phyloP scores from a whole-genome alignment of 2,888 invertebrate species.

The Zygaena filipendulae region DNA sequence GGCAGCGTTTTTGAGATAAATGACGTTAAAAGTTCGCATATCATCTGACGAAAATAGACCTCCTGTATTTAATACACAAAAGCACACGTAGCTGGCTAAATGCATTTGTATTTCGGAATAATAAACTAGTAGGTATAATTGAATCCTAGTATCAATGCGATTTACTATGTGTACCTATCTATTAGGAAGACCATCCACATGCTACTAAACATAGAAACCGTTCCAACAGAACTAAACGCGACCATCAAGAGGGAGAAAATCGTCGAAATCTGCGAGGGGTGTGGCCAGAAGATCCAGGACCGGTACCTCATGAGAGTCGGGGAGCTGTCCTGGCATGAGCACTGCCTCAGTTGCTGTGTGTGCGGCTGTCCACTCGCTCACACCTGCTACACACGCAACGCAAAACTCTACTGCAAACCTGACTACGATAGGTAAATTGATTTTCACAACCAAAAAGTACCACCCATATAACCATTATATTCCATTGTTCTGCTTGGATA shows the following conservation, averaged over 20 bases:
- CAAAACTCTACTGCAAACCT: slow-evolving; percentile 95
- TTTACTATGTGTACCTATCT: too few relatives aligned
- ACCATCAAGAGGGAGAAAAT: slow-evolving; percentile 82
- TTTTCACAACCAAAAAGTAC: too few relatives aligned
- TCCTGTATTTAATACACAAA: too few relatives aligned
- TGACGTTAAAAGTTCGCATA: too few relatives aligned
- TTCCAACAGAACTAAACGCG: slow-evolving; percentile 50
- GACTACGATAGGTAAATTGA: slow-evolving; percentile 91
- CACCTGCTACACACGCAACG: slow-evolving; percentile 94
- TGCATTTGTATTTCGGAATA: too few relatives aligned
- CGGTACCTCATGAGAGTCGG: slow-evolving; percentile 95
- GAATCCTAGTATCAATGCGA: too few relatives aligned
- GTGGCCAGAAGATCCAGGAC: slow-evolving; percentile 94
- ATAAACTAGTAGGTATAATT: too few relatives aligned
- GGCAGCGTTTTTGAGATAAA: too few relatives aligned
- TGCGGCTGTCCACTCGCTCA: slow-evolving; percentile 91
- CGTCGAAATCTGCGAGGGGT: slow-evolving; percentile 92
- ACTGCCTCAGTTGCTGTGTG: slow-evolving; percentile 94
- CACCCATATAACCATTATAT: too few relatives aligned
- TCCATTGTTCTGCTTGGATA: too few relatives aligned
- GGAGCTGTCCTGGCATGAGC: slow-evolving; percentile 96
- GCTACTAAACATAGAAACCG: slow-evolving; percentile 35
- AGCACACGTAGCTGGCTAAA: too few relatives aligned
- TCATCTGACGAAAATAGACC: too few relatives aligned
- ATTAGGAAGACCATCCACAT: slow-evolving; percentile 30